These are phyloP conservation scores for Drosophila parthenogenetica DNA, from an alignment of 2,888 invertebrate species.

Conservation along the genomic window DNA sequence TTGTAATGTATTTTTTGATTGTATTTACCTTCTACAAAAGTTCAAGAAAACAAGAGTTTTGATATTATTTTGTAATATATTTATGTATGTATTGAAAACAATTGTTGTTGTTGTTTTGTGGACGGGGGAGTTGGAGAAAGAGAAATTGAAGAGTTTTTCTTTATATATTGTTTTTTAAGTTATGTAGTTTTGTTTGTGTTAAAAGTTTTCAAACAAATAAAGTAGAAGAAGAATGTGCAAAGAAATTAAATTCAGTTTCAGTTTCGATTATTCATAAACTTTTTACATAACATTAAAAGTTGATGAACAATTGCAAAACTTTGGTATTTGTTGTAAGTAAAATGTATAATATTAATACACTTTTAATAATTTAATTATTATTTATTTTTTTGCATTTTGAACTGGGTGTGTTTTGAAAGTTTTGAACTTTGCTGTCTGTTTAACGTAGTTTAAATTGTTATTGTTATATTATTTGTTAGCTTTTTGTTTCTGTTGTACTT, in stretches of 20 bases:
- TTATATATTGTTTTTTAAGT: constrained; percentile 50
- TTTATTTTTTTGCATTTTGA: constrained; percentile 82
- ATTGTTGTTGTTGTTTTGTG: constrained; percentile 44
- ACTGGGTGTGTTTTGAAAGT: constrained; percentile 83
- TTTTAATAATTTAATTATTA: constrained; percentile 27
- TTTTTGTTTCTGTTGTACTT: constrained; percentile 56
- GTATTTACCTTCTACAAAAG: constrained; percentile 85
- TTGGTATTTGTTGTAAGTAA: constrained; percentile 42
- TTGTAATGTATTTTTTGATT: constrained; percentile 62
- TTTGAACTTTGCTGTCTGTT: constrained; percentile 58
- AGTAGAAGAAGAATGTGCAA: constrained; percentile 34
- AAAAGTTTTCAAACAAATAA: constrained; percentile 46
- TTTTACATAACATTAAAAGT: constrained; percentile 26
- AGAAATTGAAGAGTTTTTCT: constrained; percentile 75
- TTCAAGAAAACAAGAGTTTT: constrained; percentile 83
- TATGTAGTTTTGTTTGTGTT: constrained; percentile 48
- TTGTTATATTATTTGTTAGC: constrained; percentile 46
- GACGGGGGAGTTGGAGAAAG: constrained; percentile 78
- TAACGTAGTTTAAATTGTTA: constrained; percentile 47
- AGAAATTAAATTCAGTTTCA: constrained; percentile 46
- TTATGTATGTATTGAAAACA: constrained; percentile 69
- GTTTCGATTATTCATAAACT: constrained; percentile 50
- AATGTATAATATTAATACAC: constrained; percentile 22
- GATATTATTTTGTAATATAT: constrained; percentile 49
- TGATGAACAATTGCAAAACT: constrained; percentile 42